These are phyloP conservation scores for Isichthys henryi DNA, from an alignment of 2,113 vertebrate species.

Conservation along the genomic window DNA sequence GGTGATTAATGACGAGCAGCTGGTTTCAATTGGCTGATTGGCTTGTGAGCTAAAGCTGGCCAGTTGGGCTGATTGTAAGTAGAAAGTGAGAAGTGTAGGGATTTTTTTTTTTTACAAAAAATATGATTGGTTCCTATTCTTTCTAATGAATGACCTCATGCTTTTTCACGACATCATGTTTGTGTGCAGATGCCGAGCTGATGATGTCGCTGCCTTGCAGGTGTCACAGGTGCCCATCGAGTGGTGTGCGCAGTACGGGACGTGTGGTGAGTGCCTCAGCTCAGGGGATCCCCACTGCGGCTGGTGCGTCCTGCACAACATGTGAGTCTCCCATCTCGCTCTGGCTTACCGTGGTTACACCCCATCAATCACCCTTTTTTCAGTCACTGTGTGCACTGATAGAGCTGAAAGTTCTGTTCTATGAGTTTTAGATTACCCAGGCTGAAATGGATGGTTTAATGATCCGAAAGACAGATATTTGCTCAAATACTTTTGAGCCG, in stretches of 20 bases:
- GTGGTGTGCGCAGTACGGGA: constrained; percentile 80
- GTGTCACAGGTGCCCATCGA: constrained; percentile 83
- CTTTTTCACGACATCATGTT: background rate
- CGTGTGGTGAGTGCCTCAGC: constrained; percentile 79
- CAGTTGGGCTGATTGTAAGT: background rate
- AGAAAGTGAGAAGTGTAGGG: background rate
- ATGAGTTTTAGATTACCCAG: background rate
- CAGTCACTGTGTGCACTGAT: background rate
- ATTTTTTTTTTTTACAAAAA: background rate
- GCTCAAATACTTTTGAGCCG: background rate
- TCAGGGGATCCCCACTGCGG: constrained; percentile 90
- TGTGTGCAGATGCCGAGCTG: background rate
- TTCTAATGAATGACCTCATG: background rate
- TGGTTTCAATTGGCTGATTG: constrained; percentile 13
- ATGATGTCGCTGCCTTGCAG: constrained; percentile 45
- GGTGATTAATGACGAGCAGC: background rate
- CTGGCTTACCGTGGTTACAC: background rate
- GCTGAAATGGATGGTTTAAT: background rate
- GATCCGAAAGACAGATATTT: background rate
- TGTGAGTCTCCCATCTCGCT: constrained; percentile 71
- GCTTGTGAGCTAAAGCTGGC: background rate
- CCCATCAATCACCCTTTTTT: background rate
- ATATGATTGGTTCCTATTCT: background rate
- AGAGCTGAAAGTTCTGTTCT: background rate
- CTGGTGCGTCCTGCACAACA: constrained; percentile 89